phyloP scores from a whole-genome alignment of 92 coral and sea anemone species.

The Virgularia gustaviana region DNA sequence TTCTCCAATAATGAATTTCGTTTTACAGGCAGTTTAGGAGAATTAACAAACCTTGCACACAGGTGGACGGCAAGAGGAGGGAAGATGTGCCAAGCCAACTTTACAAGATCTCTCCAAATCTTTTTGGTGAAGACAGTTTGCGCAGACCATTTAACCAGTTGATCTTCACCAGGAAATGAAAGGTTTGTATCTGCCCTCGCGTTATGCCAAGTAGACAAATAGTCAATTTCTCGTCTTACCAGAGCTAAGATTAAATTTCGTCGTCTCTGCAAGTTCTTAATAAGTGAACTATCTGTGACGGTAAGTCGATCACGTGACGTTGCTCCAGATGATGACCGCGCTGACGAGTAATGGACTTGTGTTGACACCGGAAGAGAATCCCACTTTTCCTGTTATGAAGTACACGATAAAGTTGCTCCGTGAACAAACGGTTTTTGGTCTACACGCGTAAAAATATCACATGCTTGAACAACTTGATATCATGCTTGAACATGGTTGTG shows the following conservation, averaged over 20 bases:
- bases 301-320: constrained; percentile 62
- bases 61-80: constrained; percentile 84
- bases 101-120: constrained; percentile 86
- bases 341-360: constrained; percentile 63
- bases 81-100: constrained; percentile 90
- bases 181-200: constrained; percentile 69
- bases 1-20: too few species aligned
- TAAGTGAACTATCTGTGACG: constrained; percentile 57
- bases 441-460: too few species aligned
- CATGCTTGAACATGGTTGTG: too few species aligned
- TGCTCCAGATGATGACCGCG: constrained; percentile 66
- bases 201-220: constrained; percentile 93
- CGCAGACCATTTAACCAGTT: constrained; percentile 77
- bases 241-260: constrained; percentile 85
- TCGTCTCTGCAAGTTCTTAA: constrained; percentile 75
- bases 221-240: constrained; percentile 71
- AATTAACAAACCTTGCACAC: constrained; percentile 81
- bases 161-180: constrained; percentile 65
- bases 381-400: constrained; percentile 50
- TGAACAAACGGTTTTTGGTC: background rate
- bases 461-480: too few species aligned
- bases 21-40: too few species aligned
- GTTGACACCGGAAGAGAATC: constrained; percentile 95
- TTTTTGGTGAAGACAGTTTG: constrained; percentile 88
- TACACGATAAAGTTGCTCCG: background rate